Percentiles rank a stretch among this genome's conserved stretches.
phyloP scores from a whole-genome alignment of 2,113 vertebrate species.

The Morone saxatilis region DNA sequence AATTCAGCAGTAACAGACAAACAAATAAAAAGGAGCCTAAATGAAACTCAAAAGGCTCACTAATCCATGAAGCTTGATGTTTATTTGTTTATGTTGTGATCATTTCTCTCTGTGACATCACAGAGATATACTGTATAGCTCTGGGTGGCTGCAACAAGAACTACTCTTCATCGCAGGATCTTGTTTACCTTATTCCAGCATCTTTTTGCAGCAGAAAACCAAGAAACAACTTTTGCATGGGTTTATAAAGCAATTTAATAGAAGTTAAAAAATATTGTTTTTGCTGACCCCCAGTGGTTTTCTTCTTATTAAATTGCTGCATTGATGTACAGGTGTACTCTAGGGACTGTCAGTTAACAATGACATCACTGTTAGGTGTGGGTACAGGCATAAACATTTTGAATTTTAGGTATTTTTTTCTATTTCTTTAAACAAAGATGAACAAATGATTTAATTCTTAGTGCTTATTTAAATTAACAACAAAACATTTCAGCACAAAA shows the following conservation, averaged over 20 bases:
- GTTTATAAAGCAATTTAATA: neutral
- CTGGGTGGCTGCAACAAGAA: neutral
- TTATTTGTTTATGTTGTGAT: neutral
- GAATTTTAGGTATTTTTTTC: no score
- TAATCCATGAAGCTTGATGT: neutral
- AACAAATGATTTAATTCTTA: no score
- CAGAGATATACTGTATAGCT: neutral
- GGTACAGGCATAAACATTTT: no score
- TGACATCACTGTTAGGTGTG: neutral
- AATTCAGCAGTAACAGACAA: neutral
- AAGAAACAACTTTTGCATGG: neutral
- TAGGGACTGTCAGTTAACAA: no score
- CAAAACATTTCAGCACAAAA: no score
- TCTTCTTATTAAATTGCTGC: neutral
- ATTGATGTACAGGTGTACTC: neutral
- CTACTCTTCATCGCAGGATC: neutral
- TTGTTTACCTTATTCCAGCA: slow-evolving; percentile 17
- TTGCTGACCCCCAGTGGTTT: neutral
- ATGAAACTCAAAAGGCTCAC: neutral
- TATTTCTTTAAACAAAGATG: no score
- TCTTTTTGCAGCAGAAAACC: slow-evolving; percentile 2
- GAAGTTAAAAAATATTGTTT: neutral
- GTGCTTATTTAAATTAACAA: no score
- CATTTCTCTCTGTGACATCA: neutral
- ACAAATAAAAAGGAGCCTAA: slow-evolving; percentile 1